These are phyloP conservation scores for Propithecus coquereli DNA, from an alignment of 2,113 vertebrate genomes.

Conservation along the genomic window DNA sequence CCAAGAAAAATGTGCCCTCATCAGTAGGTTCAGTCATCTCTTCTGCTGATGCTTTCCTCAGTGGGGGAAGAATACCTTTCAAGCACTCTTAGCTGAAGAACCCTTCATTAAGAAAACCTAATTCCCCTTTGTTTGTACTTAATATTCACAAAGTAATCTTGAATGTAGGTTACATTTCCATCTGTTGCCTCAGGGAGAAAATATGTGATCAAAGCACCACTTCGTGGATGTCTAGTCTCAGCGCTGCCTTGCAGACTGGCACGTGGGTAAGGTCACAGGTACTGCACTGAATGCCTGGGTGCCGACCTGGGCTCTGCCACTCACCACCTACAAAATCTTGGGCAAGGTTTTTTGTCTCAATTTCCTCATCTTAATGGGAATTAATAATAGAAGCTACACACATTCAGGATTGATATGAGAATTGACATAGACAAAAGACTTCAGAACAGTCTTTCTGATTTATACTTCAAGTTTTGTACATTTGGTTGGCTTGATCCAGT, in stretches of 20 bases:
- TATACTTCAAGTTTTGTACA: background rate
- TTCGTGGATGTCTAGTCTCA: background rate
- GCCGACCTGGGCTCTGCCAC: background rate
- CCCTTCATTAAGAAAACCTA: slow-evolving; percentile 70
- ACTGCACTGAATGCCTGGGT: background rate
- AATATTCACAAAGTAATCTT: slow-evolving; percentile 69
- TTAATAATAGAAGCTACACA: background rate
- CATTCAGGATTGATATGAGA: background rate
- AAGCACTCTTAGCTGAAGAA: slow-evolving; percentile 73
- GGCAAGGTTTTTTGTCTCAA: background rate
- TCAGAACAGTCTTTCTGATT: background rate
- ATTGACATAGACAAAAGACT: background rate
- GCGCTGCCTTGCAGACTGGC: background rate
- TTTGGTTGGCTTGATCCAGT: background rate
- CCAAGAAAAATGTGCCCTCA: background rate
- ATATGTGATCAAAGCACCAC: slow-evolving; percentile 2
- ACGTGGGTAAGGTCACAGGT: background rate
- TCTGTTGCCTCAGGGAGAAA: slow-evolving; percentile 60
- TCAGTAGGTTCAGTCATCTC: background rate
- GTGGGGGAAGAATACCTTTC: slow-evolving; percentile 28
- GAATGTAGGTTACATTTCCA: slow-evolving; percentile 53
- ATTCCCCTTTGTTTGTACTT: slow-evolving; percentile 68
- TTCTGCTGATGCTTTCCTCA: background rate
- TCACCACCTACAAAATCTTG: background rate
- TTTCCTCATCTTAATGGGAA: background rate